Evolutionary conservation across 2,113 vertebrate species (phyloP), one percentile per base, ranked within the genome.

Genomic region (Octodon degus): DNA sequence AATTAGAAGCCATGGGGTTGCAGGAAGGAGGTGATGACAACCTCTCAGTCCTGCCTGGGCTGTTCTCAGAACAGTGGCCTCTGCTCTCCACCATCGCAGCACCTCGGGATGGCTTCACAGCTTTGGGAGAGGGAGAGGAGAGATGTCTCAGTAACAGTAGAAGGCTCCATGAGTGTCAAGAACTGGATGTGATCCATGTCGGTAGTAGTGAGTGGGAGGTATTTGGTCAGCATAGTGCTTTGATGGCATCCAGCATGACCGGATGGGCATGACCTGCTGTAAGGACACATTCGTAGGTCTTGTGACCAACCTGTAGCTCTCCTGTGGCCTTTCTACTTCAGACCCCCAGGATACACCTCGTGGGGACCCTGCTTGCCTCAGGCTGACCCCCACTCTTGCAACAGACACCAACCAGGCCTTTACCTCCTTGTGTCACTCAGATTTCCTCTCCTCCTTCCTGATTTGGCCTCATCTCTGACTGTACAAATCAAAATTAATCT

Each of bases 401-500:
- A 50, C 8, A 86, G 1, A 58, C 24, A 50, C 7, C 67, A 63
- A 1, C 1, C 25, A 10, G 8, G 1, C 7, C 34, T 40, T 27
- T 55, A 17, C 22, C n/a, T 83, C 34, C 22, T 86, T 7, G 43
- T 63, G 67, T 70, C n/a, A 24, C 20, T 37, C 22, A 14, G 55
- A 79, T 8, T 8, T 83, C 40, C 11, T 80, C 72, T 60, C 37
- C 62, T 90, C 68, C 13, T 17, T 68, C 63, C 24, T 58, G 30
- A 79, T 11, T 85, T 79, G n/a, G 40, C 43, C 63, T 77, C 24
- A 34, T 81, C 63, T 92, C 63, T 89, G 77, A 76, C 84, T 83
- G 5, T 76, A 12, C 76, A 92, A 92, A 40, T 77, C 60, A 65
- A 17, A 62, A 8, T 37, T 55, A 55, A 1, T 32, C 50, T 92